phyloP scores from a whole-genome alignment of 2,113 vertebrate species.

The Trogon melanurus region DNA sequence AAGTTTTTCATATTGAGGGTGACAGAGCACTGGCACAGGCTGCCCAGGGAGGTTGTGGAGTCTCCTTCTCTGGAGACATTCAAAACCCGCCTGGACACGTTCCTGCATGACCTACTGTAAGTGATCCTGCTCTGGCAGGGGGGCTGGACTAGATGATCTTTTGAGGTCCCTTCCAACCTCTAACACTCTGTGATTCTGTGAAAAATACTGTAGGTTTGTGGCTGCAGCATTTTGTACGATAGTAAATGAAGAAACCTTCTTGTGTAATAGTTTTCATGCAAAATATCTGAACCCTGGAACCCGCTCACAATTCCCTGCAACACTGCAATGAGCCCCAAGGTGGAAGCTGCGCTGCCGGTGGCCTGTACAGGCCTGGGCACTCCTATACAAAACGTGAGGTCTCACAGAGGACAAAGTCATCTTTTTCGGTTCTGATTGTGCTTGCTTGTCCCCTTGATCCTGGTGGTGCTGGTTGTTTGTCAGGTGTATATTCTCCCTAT shows the following conservation, averaged over 20 bases:
- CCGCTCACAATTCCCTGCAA: not conserved
- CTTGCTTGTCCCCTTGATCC: not conserved
- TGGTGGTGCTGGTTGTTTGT: not conserved
- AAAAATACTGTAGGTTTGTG: not conserved
- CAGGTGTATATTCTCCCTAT: not conserved
- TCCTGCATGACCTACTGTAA: no score
- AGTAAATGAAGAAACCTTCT: not conserved
- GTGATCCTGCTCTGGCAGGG: no score
- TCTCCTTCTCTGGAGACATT: no score
- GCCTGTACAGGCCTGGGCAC: not conserved
- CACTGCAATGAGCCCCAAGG: not conserved
- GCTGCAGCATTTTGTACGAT: not conserved
- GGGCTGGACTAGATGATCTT: no score
- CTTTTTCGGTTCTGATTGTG: not conserved
- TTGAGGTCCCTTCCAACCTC: no score
- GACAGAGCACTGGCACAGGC: no score
- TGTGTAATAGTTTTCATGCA: not conserved
- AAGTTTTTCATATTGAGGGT: no score
- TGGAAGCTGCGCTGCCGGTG: fast-evolving
- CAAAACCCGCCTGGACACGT: no score
- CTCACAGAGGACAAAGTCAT: not conserved
- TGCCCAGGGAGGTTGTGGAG: no score
- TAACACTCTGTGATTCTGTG: no score
- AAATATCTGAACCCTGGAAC: not conserved
- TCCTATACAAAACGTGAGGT: not conserved